Evolutionary conservation across 2,113 vertebrate genomes (phyloP), one percentile per base, ranked within the genome.

Genomic region (Chascanopsetta lugubris): DNA sequence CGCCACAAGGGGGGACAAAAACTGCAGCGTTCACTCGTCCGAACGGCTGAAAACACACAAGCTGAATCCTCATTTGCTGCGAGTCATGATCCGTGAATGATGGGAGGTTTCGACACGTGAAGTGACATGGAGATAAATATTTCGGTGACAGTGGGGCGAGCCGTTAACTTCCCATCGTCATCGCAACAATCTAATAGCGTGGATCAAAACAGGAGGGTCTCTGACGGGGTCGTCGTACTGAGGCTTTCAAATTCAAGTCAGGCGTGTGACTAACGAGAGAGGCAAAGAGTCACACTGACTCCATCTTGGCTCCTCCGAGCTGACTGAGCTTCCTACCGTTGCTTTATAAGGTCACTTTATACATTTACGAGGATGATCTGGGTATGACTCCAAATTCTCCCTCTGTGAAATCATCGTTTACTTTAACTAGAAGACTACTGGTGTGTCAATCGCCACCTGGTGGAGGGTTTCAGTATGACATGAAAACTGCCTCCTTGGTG

Each of bases 341-440:
- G 62, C 42, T 81, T 81, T 65, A 20, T 60, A 59, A 59, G 42
- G n/a, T 22, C 62, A 77, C 34, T 61, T 62, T 25, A 40, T 46
- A n/a, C 25, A 6, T 8, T 0, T 30, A 21, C 21, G n/a, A n/a
- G n/a, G n/a, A n/a, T n/a, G n/a, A n/a, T n/a, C n/a, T n/a, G n/a
- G n/a, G n/a, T n/a, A n/a, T n/a, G n/a, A n/a, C n/a, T n/a, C n/a
- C n/a, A n/a, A n/a, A n/a, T n/a, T n/a, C n/a, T n/a, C n/a, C n/a
- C n/a, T n/a, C n/a, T n/a, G n/a, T n/a, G n/a, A n/a, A n/a, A n/a
- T n/a, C n/a, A n/a, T n/a, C n/a, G n/a, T n/a, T n/a, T n/a, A n/a
- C n/a, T n/a, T n/a, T n/a, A n/a, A n/a, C n/a, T n/a, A n/a, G n/a
- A n/a, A n/a, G n/a, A n/a, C n/a, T n/a, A n/a, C n/a, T n/a, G n/a